A percentile compares a stretch with the other conserved stretches of the same genome.
Evolutionary conservation across 2,113 vertebrate species (phyloP).

Genomic region (Fregata magnificens): DNA sequence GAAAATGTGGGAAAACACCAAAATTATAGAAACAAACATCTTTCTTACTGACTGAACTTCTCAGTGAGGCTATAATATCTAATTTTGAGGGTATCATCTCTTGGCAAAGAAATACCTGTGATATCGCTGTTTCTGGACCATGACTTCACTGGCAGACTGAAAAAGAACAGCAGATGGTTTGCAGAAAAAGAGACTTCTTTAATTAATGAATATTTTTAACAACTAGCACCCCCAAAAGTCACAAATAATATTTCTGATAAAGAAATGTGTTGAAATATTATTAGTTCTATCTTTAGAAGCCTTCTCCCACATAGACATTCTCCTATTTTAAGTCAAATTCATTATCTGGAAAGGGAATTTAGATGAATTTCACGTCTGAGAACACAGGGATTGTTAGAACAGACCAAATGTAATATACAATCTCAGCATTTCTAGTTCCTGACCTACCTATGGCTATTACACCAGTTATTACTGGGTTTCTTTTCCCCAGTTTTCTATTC

Average conservation of each 20-base stretch:
- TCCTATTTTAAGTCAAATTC: neutral
- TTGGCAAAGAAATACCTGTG: slow-evolving; percentile 27
- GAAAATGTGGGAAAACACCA: neutral
- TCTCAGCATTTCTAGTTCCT: neutral
- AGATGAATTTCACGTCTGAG: neutral
- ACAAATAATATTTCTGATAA: slow-evolving; percentile 25
- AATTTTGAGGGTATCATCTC: neutral
- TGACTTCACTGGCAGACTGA: slow-evolving; percentile 35
- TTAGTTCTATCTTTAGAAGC: neutral
- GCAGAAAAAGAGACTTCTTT: neutral
- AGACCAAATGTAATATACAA: neutral
- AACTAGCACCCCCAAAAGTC: neutral
- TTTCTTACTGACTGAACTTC: neutral
- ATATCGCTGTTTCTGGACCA: slow-evolving; percentile 4
- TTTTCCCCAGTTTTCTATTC: neutral
- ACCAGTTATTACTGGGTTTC: neutral
- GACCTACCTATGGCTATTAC: neutral
- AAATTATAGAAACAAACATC: neutral
- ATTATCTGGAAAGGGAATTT: neutral
- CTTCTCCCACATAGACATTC: neutral
- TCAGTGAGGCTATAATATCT: neutral
- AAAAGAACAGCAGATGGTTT: slow-evolving; percentile 56
- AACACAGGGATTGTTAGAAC: neutral
- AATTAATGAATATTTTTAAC: slow-evolving; percentile 31
- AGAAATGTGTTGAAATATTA: slow-evolving; percentile 15